Percentiles rank a stretch among this genome's conserved stretches.
Evolutionary conservation across 2,797 vertebrate genomes (phyloP).

Genomic region (Cyprinella venusta): DNA sequence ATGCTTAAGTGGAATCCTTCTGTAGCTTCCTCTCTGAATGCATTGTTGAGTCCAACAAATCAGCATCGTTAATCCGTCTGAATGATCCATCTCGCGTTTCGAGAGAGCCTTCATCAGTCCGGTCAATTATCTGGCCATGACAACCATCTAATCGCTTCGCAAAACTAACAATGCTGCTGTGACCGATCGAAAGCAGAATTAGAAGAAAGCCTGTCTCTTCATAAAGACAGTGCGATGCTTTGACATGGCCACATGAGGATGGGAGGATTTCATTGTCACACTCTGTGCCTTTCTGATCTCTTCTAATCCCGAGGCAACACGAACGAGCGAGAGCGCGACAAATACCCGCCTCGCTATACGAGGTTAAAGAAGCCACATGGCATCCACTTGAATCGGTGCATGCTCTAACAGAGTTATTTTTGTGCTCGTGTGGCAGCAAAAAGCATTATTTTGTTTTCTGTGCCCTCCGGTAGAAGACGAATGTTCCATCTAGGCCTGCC

Average conservation of each 20-base stretch:
- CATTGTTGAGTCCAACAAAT: slow-evolving; percentile 5
- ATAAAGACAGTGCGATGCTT: neutral
- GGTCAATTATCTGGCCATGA: slow-evolving; percentile 5
- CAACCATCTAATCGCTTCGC: neutral
- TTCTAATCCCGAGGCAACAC: slow-evolving; percentile 42
- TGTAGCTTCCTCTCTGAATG: neutral
- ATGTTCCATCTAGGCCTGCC: slow-evolving; percentile 31
- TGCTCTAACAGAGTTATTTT: slow-evolving; percentile 48
- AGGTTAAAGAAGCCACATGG: slow-evolving; percentile 36
- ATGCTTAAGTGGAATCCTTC: slow-evolving; percentile 22
- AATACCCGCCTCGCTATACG: slow-evolving; percentile 16
- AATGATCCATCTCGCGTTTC: slow-evolving; percentile 10
- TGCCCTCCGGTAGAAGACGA: slow-evolving; percentile 43
- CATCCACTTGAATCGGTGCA: slow-evolving; percentile 44
- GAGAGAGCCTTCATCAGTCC: slow-evolving; percentile 18
- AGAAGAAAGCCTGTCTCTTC: neutral
- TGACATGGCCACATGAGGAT: slow-evolving; percentile 18
- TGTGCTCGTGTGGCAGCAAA: slow-evolving; percentile 38
- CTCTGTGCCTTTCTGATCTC: slow-evolving; percentile 41
- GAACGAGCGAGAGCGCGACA: slow-evolving; percentile 2
- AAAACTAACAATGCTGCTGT: neutral
- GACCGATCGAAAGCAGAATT: neutral
- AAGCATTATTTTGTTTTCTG: slow-evolving; percentile 43
- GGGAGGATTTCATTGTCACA: slow-evolving; percentile 38
- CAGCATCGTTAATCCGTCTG: slow-evolving; percentile 28